A percentile compares a stretch with the other conserved stretches of the same genome.
Evolutionary conservation across 2,888 invertebrate genomes (phyloP).

Genomic region (Acronicta alni): DNA sequence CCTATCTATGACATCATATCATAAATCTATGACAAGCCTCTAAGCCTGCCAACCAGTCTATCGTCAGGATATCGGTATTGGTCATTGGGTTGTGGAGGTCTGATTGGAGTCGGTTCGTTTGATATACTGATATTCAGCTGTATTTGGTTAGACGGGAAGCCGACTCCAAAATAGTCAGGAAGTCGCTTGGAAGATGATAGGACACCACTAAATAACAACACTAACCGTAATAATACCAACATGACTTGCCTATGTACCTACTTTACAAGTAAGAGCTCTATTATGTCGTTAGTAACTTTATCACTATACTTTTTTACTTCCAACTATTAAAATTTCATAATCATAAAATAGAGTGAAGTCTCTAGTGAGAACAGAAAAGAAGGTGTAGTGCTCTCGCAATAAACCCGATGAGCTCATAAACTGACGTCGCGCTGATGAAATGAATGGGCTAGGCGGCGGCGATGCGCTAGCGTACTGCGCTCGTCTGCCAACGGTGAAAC

Average conservation of each 20-base stretch:
- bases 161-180: too few species aligned
- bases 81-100: too few species aligned
- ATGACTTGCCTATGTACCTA: constrained; percentile 27
- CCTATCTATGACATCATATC: too few species aligned
- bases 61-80: too few species aligned
- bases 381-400: constrained; percentile 76
- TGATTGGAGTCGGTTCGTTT: too few species aligned
- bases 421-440: constrained; percentile 70
- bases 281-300: constrained; percentile 5
- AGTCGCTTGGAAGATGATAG: too few species aligned
- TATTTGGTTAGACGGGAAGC: too few species aligned
- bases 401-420: constrained; percentile 80
- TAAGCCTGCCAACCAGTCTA: too few species aligned
- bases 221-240: constrained; percentile 47
- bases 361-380: constrained; percentile 71
- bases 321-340: constrained; percentile 71
- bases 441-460: constrained; percentile 65
- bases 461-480: constrained; percentile 51
- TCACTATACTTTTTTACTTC: constrained; percentile 58
- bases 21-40: too few species aligned
- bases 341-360: constrained; percentile 70
- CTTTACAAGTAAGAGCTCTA: constrained; percentile 15
- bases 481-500: constrained; percentile 68
- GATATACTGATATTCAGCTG: too few species aligned
- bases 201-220: constrained; percentile 39